Evolutionary conservation across 2,888 invertebrate genomes (phyloP), one percentile per base, ranked within the genome.

Genomic region (Deilephila elpenor): DNA sequence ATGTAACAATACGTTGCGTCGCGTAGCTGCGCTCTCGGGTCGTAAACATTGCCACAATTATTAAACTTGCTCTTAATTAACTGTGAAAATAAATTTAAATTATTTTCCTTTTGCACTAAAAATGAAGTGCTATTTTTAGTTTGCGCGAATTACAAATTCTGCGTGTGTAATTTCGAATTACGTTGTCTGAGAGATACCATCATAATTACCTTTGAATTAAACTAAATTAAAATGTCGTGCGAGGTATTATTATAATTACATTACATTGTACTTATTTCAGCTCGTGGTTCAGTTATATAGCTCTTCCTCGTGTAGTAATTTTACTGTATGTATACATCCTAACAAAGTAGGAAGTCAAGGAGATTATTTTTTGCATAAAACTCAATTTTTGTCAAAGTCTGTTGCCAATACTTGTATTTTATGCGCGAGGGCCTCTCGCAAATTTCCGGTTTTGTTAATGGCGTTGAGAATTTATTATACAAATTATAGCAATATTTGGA

Each of bases 401-500:
- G 44, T 44, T 44, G 44, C 44, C 11, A 44, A 44, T 11, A 44
- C 11, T 3, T 14, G 44, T 44, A 44, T 44, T 44, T 1, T 56
- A 19, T n/a, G 1, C n/a, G n/a, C 56, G n/a, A 56, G 56, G 56
- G 17, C 56, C n/a, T n/a, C 56, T n/a, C 56, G 56, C 7, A 17
- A 56, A 56, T 56, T 56, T 56, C 56, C 56, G 56, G 56, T 56
- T 56, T 44, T 56, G n/a, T 56, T n/a, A 56, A 56, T n/a, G n/a
- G 17, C 56, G 56, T n/a, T n/a, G 56, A 56, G 56, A 56, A 56
- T n/a, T 56, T n/a, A 56, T 56, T 56, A 44, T 56, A n/a, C 19
- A 6, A 5, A 56, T n/a, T 56, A 56, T n/a, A 19, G 17, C n/a
- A 56, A 56, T 5, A 56, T 56, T 56, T n/a, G 56, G 56, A 56